These are phyloP conservation scores for Rhopalosiphum maidis DNA, from an alignment of 1,140 invertebrate genomes.

Conservation along the genomic window DNA sequence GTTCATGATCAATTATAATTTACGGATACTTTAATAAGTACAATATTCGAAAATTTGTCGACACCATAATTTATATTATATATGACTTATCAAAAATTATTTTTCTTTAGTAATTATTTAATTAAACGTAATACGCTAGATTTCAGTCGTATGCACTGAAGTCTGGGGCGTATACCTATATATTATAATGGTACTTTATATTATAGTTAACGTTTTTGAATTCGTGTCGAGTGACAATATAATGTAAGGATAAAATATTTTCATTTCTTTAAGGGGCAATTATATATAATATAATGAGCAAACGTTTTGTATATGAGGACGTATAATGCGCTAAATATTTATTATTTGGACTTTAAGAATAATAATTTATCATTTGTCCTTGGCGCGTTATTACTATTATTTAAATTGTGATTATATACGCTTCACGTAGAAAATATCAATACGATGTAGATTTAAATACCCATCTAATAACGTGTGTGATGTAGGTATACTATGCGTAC, in stretches of 20 bases:
- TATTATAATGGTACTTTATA: neutral
- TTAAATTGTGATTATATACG: neutral
- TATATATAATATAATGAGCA: neutral
- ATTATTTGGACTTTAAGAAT: neutral
- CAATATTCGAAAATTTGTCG: neutral
- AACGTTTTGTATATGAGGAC: neutral
- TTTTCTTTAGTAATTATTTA: neutral
- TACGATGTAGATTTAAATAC: neutral
- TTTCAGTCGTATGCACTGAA: neutral
- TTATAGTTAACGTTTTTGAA: neutral
- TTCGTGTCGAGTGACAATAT: neutral
- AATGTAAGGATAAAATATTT: neutral
- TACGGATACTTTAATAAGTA: too few species aligned
- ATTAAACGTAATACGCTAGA: neutral
- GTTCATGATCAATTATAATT: neutral
- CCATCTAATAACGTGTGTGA: neutral
- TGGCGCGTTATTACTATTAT: neutral
- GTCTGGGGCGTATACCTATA: neutral
- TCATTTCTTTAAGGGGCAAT: neutral
- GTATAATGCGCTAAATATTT: too few species aligned
- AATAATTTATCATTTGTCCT: constrained; percentile 18
- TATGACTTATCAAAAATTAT: neutral
- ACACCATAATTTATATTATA: neutral
- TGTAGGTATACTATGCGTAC: neutral
- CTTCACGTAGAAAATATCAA: neutral